Evolutionary conservation across 2,113 vertebrate species (phyloP).

Genomic region (Oophaga pumilio): DNA sequence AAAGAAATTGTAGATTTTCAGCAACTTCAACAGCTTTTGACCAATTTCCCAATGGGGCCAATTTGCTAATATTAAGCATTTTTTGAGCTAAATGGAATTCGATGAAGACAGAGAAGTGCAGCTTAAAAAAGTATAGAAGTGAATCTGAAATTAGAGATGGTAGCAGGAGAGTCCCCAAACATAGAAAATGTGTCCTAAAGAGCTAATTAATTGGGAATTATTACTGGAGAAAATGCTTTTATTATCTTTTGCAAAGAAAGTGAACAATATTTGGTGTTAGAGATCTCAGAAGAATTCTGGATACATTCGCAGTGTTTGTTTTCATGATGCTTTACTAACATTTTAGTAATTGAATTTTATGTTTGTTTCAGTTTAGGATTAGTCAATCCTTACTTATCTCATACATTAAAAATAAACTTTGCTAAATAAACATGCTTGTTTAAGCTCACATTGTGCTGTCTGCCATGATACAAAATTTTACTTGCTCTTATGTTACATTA

Average conservation of each 20-base stretch:
- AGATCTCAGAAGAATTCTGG: constrained; percentile 60
- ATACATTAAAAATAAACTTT: not conserved
- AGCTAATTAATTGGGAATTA: constrained; percentile 67
- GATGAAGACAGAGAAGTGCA: constrained; percentile 60
- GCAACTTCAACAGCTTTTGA: constrained; percentile 68
- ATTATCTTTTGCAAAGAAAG: constrained; percentile 62
- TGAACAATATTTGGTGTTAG: constrained; percentile 64
- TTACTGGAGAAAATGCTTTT: constrained; percentile 65
- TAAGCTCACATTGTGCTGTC: not conserved
- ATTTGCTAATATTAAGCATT: constrained; percentile 76
- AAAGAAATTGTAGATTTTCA: constrained; percentile 72
- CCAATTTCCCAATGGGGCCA: constrained; percentile 79
- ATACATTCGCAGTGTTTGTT: constrained; percentile 61
- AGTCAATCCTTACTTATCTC: not conserved
- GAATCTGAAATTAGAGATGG: constrained; percentile 70
- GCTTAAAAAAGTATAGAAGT: constrained; percentile 59
- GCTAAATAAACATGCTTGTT: not conserved
- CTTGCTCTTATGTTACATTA: not conserved
- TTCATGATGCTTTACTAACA: constrained; percentile 2
- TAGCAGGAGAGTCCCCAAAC: constrained; percentile 62
- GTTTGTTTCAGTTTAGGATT: constrained; percentile 10
- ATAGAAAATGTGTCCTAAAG: constrained; percentile 64
- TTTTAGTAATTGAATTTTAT: constrained; percentile 27
- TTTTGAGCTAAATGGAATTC: constrained; percentile 66
- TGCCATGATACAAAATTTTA: not conserved